These are phyloP conservation scores for Ptyas mucosa DNA, from an alignment of 2,113 vertebrate genomes.

Conservation along the genomic window DNA sequence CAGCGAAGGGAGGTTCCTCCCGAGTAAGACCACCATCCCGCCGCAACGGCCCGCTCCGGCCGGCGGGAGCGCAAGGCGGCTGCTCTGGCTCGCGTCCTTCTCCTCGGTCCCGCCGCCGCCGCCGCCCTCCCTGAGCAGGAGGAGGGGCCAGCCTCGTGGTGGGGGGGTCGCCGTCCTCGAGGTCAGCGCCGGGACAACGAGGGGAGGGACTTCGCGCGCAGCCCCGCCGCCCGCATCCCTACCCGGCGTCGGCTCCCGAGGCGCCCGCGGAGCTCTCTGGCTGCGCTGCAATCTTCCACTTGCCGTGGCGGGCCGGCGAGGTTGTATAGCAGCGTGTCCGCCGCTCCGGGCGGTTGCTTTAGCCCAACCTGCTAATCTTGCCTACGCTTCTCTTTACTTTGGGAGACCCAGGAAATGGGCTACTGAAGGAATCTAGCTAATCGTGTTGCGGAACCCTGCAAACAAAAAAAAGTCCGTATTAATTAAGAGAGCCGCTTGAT, in stretches of 20 bases:
- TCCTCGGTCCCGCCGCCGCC: background rate
- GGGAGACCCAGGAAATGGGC: background rate
- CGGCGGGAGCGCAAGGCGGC: background rate
- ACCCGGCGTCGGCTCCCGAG: background rate
- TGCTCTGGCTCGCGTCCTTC: background rate
- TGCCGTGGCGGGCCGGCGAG: background rate
- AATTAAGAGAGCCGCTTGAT: background rate
- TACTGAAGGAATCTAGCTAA: fast-evolving
- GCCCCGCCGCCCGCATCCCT: background rate
- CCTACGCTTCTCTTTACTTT: fast-evolving
- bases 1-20: constrained; percentile 80
- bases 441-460: background rate
- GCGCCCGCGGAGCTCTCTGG: background rate
- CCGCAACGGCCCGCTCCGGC: background rate
- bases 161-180: background rate
- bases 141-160: background rate
- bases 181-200: background rate
- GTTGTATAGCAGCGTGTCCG: fast-evolving
- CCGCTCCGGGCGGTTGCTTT: background rate
- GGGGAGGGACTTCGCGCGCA: background rate
- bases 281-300: background rate
- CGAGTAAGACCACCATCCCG: constrained; percentile 87
- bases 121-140: background rate
- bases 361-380: background rate
- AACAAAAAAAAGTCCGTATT: background rate